Percentiles rank a stretch among this genome's conserved stretches.
These are phyloP conservation scores for Mnemiopsis leidyi DNA, from an alignment of 37 sponge, comb jelly and placozoan genomes.

Conservation along the genomic window DNA sequence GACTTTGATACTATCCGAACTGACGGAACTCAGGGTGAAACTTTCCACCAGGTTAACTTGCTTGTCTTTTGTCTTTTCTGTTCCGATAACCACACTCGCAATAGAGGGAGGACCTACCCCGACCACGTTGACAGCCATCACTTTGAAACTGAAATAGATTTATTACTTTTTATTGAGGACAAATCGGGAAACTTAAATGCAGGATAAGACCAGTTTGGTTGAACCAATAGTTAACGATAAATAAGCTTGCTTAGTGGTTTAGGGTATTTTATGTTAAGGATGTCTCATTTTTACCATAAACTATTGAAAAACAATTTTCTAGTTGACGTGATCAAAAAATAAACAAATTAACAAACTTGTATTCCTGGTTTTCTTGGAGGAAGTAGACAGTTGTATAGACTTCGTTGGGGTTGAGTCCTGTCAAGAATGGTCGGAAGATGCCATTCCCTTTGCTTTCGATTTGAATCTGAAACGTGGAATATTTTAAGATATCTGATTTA, in stretches of 20 bases:
- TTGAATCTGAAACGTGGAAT: constrained; percentile 30
- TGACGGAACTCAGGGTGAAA: not conserved
- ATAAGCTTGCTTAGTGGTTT: too few species aligned
- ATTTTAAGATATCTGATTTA: too few species aligned
- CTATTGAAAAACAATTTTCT: too few species aligned
- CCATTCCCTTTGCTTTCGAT: not conserved
- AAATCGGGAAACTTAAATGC: too few species aligned
- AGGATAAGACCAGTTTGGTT: too few species aligned
- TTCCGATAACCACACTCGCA: not conserved
- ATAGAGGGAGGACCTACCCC: not conserved
- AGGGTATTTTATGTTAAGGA: too few species aligned
- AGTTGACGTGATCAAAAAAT: too few species aligned
- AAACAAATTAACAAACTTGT: not conserved
- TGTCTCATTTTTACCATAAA: too few species aligned
- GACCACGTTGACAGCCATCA: constrained; percentile 34
- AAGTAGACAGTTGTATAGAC: constrained; percentile 4
- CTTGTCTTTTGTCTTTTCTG: not conserved
- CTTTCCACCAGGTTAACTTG: not conserved
- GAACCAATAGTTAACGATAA: too few species aligned
- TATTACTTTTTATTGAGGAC: too few species aligned
- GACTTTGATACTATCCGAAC: constrained; percentile 24
- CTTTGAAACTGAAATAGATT: constrained; percentile 44
- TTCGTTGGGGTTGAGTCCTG: not conserved
- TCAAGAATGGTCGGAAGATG: not conserved
- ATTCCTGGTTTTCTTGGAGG: constrained; percentile 43